These are phyloP conservation scores for Prionace glauca DNA, from an alignment of 2,797 vertebrate genomes.

Conservation along the genomic window DNA sequence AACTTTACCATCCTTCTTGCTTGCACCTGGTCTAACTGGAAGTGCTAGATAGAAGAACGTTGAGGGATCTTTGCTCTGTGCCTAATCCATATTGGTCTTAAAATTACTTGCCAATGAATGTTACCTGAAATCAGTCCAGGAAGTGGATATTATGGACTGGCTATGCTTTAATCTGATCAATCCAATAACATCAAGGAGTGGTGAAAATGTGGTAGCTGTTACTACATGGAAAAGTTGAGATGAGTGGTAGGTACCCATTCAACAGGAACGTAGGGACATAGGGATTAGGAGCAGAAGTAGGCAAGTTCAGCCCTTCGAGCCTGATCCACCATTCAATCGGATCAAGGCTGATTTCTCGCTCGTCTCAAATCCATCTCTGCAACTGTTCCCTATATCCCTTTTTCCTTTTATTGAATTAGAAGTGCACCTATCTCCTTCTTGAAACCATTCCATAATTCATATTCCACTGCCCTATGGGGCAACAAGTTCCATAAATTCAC, in stretches of 20 bases:
- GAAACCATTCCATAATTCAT: no score
- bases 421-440: no score
- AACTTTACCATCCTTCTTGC: background rate
- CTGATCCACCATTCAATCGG: no score
- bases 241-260: background rate
- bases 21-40: background rate
- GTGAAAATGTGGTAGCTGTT: background rate
- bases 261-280: background rate
- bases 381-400: no score
- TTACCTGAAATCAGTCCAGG: background rate
- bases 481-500: no score
- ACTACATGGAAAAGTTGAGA: background rate
- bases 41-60: background rate
- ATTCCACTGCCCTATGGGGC: no score
- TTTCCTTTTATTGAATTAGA: no score
- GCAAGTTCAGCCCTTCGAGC: no score
- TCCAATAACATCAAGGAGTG: background rate
- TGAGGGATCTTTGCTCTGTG: background rate
- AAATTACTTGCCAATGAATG: background rate
- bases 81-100: background rate
- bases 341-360: no score
- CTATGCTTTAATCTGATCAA: background rate
- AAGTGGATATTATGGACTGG: background rate
- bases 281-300: background rate
- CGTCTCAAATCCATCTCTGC: no score